Base-by-base conservation (phyloP, 2,797 vertebrate genomes). In the Enteromius unitaeniatus region DNA sequence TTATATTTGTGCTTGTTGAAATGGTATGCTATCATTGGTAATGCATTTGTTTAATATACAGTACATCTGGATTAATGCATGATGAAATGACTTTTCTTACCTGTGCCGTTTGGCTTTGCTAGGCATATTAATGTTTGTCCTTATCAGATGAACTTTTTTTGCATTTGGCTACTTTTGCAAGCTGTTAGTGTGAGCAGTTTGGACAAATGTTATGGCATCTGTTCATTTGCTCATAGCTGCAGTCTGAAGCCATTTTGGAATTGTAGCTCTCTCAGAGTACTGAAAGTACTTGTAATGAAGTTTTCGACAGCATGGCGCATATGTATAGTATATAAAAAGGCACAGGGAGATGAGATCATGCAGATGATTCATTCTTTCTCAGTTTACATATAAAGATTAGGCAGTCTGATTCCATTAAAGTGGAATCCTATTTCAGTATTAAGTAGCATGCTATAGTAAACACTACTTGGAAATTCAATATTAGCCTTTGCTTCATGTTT, bases 31-130 rank as follows among this genome's bases (percentile, higher is more conserved):
- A 19, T 82, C 84, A 79, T 51, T 47, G 89, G 81, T 58, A 70
- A 45, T 19, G 45, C 31, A 23, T 1, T 14, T 17, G 26, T 83
- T 83, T 42, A 21, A 78, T 86, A 79, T 28, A 28, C 28, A 28
- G 28, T 84, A 58, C 86, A 69, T 65, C 64, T 83, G 83, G 84
- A 88, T 87, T 86, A 90, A 90, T 90, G 87, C 85, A 89, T 10
- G 73, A 17, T 88, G 90, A 79, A 91, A 85, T 81, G 85, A 88
- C 90, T 85, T 47, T 64, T 49, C 49, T 42, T 15, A 60, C 28
- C 78, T 37, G 31, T 11, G 62, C n/a, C 13, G 23, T 23, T 68
- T 69, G 64, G 42, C 78, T 69, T 51, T 68, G n/a, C 7, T n/a
- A 26, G n/a, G 31, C 49, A 42, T 72, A 23, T 64, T 62, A 60